Evolutionary conservation across 2,888 invertebrate species (phyloP).

Genomic region (Sphecodes monilicornis): DNA sequence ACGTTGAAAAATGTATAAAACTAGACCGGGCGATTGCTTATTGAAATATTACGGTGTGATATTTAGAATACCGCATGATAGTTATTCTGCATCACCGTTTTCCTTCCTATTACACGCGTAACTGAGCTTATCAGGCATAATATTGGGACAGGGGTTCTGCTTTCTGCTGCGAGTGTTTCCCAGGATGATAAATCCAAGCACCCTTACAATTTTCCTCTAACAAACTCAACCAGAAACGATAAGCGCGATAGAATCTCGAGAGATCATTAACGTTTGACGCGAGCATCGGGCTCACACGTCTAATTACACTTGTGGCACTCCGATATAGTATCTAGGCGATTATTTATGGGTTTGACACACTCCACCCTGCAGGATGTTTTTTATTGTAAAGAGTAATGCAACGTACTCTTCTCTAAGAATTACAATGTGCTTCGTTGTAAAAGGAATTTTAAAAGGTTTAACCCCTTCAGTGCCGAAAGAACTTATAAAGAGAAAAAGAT

Average conservation of each 20-base stretch:
- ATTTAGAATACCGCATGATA: slow-evolving; percentile 61
- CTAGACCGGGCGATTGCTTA: background rate
- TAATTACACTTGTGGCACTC: slow-evolving; percentile 9
- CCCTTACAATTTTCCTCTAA: slow-evolving; percentile 22
- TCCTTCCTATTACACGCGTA: background rate
- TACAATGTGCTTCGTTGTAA: background rate
- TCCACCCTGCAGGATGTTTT: background rate
- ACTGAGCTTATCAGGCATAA: slow-evolving; percentile 22
- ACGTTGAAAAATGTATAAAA: background rate
- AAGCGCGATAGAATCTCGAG: slow-evolving; percentile 19
- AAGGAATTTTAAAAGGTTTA: background rate
- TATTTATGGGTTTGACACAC: background rate
- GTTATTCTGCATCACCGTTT: slow-evolving; percentile 40
- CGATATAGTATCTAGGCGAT: background rate
- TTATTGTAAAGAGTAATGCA: background rate
- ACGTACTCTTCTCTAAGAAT: background rate
- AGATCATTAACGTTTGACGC: slow-evolving; percentile 22
- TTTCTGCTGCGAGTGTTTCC: slow-evolving; percentile 8
- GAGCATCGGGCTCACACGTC: slow-evolving; percentile 7
- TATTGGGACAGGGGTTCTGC: background rate
- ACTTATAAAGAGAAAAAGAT: background rate
- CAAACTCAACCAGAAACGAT: slow-evolving; percentile 20
- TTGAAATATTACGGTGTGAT: background rate
- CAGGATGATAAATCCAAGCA: slow-evolving; percentile 29
- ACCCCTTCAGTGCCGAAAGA: background rate